Base-by-base conservation (phyloP, 2,888 invertebrate species). In the Drosophila monieri region DNA sequence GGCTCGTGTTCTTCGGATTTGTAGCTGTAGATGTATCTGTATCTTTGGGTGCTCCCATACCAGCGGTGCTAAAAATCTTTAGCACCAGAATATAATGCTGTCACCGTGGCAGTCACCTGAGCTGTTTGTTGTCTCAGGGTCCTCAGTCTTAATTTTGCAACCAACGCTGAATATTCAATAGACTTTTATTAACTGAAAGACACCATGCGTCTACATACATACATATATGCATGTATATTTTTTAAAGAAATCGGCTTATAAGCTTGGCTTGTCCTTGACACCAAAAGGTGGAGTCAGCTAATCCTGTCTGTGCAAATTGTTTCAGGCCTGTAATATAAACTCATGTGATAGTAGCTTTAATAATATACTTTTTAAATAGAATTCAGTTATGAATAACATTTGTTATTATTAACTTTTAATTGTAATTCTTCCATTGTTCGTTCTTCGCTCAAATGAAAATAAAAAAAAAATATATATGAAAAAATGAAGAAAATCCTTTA, bases 291-390 rank as follows among this genome's bases (percentile, higher is more conserved):
- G 12, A 60, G 59, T 46, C 43, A 44, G 47, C 66, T 80, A 72
- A 84, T 73, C 72, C 78, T 49, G 80, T 84, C 72, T 70, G 59
- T 48, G 54, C 35, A 71, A 73, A 75, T 71, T 68, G 46, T 52
- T 57, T 41, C 21, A 21, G 30, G 44, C 65, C 53, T 72, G 70
- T 43, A 43, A 52, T 69, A 68, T 66, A 77, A 76, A 80, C 57
- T 59, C 62, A 74, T 62, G 67, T 39, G 49, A 37, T 32, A 39
- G 14, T 15, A 15, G 39, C 9, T 41, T 41, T 39, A 39, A 14
- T 10, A 9, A 15, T n/a, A n/a, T 35, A 35, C 6, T n/a, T n/a
- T 35, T 35, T 6, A 6, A 9, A 41, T 0, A 10, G 10, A 41
- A 41, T 41, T 9, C 6, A 39, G 0, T 0, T 12, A 6, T 32